Evolutionary conservation across 2,113 vertebrate species (phyloP), one percentile per base, ranked within the genome.

Genomic region (Salvelinus namaycush): DNA sequence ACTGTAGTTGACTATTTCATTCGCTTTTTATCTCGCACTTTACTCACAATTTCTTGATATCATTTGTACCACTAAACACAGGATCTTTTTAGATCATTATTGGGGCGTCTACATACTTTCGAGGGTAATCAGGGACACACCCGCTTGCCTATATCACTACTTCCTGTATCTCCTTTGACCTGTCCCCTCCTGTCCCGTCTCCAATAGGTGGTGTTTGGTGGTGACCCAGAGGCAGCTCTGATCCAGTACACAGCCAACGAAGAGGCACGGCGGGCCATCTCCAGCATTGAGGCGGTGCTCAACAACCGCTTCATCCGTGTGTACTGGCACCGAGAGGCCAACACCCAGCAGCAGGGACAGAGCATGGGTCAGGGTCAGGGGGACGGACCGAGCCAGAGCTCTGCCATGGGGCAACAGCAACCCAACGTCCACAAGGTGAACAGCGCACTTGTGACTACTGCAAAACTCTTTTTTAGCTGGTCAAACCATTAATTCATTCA

Each of bases 261-360:
- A 0, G 97, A 99, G 87, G 97, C 98, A 11, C 90, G 96, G 57
- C 93, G 96, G 86, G 97, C 98, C 0, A 98, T 99, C 82, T 98
- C 96, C 81, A 99, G 96, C 88, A 97, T 86, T 0, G 96, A 97
- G 89, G 97, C 98, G 0, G 98, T 99, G 75, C 94, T 99, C 54
- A 97, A 98, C 88, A 99, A 99, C 78, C 93, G 97, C 1, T 99
- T 99, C 64, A 99, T 99, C 82, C 87, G 96, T 54, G 97, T 99
- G 7, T 92, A 97, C 78, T 99, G 98, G 98, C 96, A 99, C 84
- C 92, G 96, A 6, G 97, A 98, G 77, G 83, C 91, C 13, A 92
- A 85, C 6, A 91, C 93, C 20, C 93, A 87, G 72, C 93, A 12
- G 78, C 83, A 66, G 34, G 31, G 20, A 70, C 66, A 62, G 59